Evolutionary conservation across 2,888 invertebrate species (phyloP), one percentile per base, ranked within the genome.

Genomic region (Nephrotoma guestfalica): DNA sequence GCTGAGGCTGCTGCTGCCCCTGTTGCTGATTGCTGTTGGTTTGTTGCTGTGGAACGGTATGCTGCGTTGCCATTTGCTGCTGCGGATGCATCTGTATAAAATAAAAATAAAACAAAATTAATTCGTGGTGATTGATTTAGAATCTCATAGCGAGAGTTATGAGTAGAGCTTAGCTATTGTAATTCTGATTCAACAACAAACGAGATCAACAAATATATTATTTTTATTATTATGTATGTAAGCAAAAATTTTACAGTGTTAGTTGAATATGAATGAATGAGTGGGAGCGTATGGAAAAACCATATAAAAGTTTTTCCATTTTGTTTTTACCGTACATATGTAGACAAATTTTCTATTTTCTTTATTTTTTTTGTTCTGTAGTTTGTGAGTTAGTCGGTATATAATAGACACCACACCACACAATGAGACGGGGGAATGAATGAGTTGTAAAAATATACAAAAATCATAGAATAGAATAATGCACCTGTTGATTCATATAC

Each of bases 401-500:
- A 30, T 30, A 71, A 71, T 30, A 71, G 71, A 71, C 71, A 71
- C 71, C 71, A 71, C 71, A 71, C 9, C 71, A 71, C 71, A 71
- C 71, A 41, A 84, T 84, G 84, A 41, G 41, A 84, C 11, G 41
- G 41, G 84, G 41, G 84, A 84, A n/a, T 41, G 41, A 84, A 84
- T 84, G 84, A 84, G 42, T 84, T 42, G 84, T 84, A 42, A 84
- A 84, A 93, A 88, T 45, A 86, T 47, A 86, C 43, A 45, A 45
- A 45, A 85, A 41, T 43, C 18, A 41, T 43, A 85, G 43, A 85
- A 41, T 43, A 43, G 71, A 71, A 45, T 86, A 86, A 45, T 93
- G 93, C 86, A 90, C 90, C 89, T 93, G 93, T 88, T 91, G 90
- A 89, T 92, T 93, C 42, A 91, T 93, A 88, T 91, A 93, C 88